Evolutionary conservation across 2,797 vertebrate species (phyloP), one percentile per base, ranked within the genome.

Genomic region (Scomberomorus guttatus): DNA sequence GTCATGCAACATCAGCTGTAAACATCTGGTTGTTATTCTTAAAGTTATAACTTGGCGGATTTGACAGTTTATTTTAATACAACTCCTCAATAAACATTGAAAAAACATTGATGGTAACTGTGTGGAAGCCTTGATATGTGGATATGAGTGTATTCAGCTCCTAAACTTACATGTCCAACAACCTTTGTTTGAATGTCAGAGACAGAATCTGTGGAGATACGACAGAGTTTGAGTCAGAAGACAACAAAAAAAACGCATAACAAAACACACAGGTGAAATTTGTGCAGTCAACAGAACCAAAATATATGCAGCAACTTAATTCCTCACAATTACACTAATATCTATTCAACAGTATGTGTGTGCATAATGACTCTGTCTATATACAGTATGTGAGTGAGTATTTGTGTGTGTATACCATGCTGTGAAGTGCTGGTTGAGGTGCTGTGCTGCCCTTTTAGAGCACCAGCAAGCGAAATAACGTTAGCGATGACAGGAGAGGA

Each of bases 401-500:
- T 54, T 73, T 32, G 29, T 60, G 55, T 34, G 48, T 15, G 1
- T 3, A 20, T 94, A 97, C 98, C 97, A 92, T 95, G 95, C 88
- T 96, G 91, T 64, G 95, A 71, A 6, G 94, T 93, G 81, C 93
- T 94, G 81, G 94, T 94, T 64, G 95, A 82, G 51, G 79, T 14
- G 0, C 87, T 93, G 56, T 94, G 94, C 79, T 96, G 95, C 69
- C 89, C 88, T 68, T 95, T 94, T 68, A 96, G 95, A 62, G 93
- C 76, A 72, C 91, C 96, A 27, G 97, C 97, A 56, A 99, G 95
- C 1, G 97, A 98, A 14, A 98, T 94, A 51, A 98, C 96, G 2
- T 96, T 97, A 79, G 96, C 94, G 89, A 98, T 98, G 78, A 98
- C 95, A 3, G 96, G 97, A 50, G 94, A 96, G 13, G 96, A 94